Conservation (phyloP, 2,113 vertebrate genomes). For the Rhineura floridana region DNA sequence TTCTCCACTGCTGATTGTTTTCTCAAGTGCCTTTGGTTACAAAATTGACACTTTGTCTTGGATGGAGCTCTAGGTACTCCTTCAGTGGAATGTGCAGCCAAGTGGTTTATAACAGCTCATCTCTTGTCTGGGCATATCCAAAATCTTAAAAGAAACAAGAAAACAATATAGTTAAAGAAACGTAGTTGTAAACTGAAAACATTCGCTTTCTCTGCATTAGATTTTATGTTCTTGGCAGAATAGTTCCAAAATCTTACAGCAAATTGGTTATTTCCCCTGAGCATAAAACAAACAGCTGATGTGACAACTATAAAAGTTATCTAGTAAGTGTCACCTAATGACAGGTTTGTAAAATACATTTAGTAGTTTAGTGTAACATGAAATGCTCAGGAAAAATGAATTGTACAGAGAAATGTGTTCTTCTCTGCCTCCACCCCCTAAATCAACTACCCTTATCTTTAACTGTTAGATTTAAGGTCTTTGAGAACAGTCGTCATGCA, state of each 20-base stretch:
- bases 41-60: conserved; percentile 7
- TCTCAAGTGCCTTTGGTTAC: neutral
- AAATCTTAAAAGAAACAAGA: conserved; percentile 64
- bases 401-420: neutral
- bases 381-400: neutral
- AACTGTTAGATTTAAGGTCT: conserved; percentile 27
- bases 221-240: neutral
- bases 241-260: neutral
- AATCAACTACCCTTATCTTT: neutral
- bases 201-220: neutral
- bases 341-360: neutral
- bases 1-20: conserved; percentile 71
- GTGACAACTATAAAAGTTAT: conserved; percentile 24
- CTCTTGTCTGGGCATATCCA: conserved; percentile 43
- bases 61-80: conserved; percentile 31
- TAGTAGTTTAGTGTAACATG: neutral
- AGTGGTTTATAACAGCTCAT: conserved; percentile 61
- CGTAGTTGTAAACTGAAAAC: conserved; percentile 10
- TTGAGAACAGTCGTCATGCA: conserved; percentile 40
- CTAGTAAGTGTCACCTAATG: neutral
- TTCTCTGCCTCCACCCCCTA: too few relatives aligned
- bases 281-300: conserved; percentile 6
- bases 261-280: conserved; percentile 7
- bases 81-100: conserved; percentile 52
- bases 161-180: neutral